Evolutionary conservation across 2,797 vertebrate genomes (phyloP).

Genomic region (Atherinosoma microstoma): DNA sequence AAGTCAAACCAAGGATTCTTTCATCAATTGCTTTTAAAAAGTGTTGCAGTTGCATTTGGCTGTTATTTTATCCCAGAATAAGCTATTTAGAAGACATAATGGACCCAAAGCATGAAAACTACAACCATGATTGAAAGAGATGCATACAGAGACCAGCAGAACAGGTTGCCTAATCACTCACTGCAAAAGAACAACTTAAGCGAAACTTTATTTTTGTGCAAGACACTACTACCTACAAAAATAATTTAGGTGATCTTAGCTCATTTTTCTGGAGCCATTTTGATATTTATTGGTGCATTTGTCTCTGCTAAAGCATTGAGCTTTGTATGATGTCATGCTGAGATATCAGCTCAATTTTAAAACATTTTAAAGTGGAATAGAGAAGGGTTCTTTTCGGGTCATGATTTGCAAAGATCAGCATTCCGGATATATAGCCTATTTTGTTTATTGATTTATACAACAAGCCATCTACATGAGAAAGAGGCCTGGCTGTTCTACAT

Average conservation of each 20-base stretch:
- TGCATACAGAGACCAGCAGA: slow-evolving; percentile 49
- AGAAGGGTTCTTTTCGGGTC: neutral
- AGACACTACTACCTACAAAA: slow-evolving; percentile 36
- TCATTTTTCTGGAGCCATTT: slow-evolving; percentile 46
- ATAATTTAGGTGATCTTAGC: slow-evolving; percentile 37
- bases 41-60: slow-evolving; percentile 30
- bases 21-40: slow-evolving; percentile 12
- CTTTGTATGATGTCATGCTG: slow-evolving; percentile 29
- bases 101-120: slow-evolving; percentile 49
- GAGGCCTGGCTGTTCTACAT: neutral
- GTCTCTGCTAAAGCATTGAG: slow-evolving; percentile 38
- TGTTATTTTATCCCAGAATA: slow-evolving; percentile 29
- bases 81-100: slow-evolving; percentile 39
- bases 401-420: neutral
- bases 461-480: slow-evolving; percentile 4
- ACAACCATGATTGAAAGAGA: slow-evolving; percentile 51
- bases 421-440: neutral
- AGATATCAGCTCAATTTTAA: slow-evolving; percentile 30
- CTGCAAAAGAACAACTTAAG: slow-evolving; percentile 42
- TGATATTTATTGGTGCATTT: slow-evolving; percentile 45
- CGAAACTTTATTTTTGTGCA: slow-evolving; percentile 36
- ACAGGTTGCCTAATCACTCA: slow-evolving; percentile 37
- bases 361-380: slow-evolving; percentile 4
- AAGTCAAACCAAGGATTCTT: slow-evolving; percentile 8
- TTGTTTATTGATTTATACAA: neutral